Evolutionary conservation across 2,797 vertebrate genomes (phyloP).

Genomic region (Sciaenops ocellatus): DNA sequence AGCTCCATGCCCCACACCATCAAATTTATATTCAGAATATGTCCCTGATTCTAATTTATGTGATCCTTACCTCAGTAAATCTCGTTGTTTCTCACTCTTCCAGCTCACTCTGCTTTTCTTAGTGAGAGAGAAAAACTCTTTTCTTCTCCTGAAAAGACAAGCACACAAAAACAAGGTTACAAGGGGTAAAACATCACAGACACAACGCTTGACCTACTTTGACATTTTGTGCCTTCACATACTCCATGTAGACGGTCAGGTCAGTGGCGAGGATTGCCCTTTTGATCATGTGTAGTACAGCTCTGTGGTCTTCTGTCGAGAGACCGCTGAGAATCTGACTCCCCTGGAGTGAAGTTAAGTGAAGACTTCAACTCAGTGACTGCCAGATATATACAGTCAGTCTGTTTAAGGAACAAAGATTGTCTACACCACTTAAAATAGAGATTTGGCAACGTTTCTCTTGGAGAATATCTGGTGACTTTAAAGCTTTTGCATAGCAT

Average conservation of each 20-base stretch:
- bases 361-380: not conserved
- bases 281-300: slow-evolving; percentile 70
- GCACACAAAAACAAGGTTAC: not conserved
- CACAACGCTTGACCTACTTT: not conserved
- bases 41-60: not conserved
- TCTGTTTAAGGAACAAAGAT: not conserved
- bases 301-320: slow-evolving; percentile 63
- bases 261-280: slow-evolving; percentile 77
- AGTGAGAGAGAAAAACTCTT: slow-evolving; percentile 62
- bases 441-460: not conserved
- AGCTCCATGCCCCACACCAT: not conserved
- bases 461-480: not conserved
- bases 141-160: slow-evolving; percentile 58
- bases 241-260: slow-evolving; percentile 73
- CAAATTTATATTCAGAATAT: not conserved
- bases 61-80: slow-evolving; percentile 65
- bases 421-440: not conserved
- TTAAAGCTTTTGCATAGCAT: not conserved
- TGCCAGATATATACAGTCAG: not conserved
- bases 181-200: not conserved
- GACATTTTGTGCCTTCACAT: slow-evolving; percentile 28
- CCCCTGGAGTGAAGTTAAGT: slow-evolving; percentile 41
- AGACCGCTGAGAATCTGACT: slow-evolving; percentile 75
- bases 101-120: slow-evolving; percentile 63
- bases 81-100: slow-evolving; percentile 72